phyloP scores from a whole-genome alignment of 2,888 invertebrate genomes.

The Ectobius pallidus region DNA sequence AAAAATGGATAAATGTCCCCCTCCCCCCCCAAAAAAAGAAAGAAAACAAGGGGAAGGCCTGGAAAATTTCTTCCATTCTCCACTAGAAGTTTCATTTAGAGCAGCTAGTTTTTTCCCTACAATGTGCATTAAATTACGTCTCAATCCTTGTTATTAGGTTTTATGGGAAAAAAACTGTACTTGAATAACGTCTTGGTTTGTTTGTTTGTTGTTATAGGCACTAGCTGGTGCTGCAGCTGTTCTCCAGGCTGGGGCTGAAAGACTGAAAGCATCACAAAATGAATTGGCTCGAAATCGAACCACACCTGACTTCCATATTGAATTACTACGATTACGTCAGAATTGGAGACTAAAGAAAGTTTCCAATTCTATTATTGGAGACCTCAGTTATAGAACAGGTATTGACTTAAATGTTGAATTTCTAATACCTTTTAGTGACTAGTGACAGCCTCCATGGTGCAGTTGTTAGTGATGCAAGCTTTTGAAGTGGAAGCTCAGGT shows the following conservation, averaged over 20 bases:
- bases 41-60: neutral
- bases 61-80: neutral
- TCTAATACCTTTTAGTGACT: too few relatives aligned
- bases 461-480: too few relatives aligned
- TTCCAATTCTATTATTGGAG: slow-evolving; percentile 93
- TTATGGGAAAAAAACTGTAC: too few relatives aligned
- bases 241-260: slow-evolving; percentile 83
- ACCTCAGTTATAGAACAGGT: slow-evolving; percentile 80
- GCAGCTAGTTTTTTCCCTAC: too few relatives aligned
- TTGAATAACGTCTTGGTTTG: neutral
- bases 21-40: neutral
- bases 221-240: slow-evolving; percentile 86
- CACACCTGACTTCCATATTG: slow-evolving; percentile 91
- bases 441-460: too few relatives aligned
- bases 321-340: slow-evolving; percentile 84
- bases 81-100: too few relatives aligned
- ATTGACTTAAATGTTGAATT: too few relatives aligned
- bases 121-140: too few relatives aligned
- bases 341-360: slow-evolving; percentile 97
- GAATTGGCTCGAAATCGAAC: slow-evolving; percentile 79
- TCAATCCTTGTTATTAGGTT: too few relatives aligned
- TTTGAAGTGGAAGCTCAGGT: too few relatives aligned
- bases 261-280: slow-evolving; percentile 79
- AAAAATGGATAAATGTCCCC: too few relatives aligned
- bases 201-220: slow-evolving; percentile 58